A percentile compares a stretch with the other conserved stretches of the same genome.
Conservation (phyloP, 2,113 vertebrate genomes). For the Podilymbus podiceps region DNA sequence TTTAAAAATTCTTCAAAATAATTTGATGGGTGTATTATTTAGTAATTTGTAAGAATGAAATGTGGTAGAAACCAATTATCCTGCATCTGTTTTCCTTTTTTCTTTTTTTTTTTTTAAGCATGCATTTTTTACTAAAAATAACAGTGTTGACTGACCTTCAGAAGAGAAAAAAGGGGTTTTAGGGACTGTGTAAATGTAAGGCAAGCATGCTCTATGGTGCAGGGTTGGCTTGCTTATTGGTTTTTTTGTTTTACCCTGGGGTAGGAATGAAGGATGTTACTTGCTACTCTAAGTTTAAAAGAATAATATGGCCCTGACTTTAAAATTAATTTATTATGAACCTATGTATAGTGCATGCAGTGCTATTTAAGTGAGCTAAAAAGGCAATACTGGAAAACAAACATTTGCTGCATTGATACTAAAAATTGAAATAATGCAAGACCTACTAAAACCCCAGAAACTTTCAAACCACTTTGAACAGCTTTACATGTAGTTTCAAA, state of each 20-base stretch:
- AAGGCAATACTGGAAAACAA: not conserved
- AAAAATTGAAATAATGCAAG: not conserved
- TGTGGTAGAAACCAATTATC: not conserved
- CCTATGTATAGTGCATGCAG: not conserved
- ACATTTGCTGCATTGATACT: not conserved
- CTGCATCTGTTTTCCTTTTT: fast-evolving
- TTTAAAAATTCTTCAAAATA: not conserved
- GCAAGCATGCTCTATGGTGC: not conserved
- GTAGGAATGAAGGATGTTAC: not conserved
- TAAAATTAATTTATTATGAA: not conserved
- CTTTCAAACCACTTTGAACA: not conserved
- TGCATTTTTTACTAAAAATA: not conserved
- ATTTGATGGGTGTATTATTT: not conserved
- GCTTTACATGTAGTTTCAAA: not conserved
- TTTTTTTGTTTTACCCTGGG: not conserved
- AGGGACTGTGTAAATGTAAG: not conserved
- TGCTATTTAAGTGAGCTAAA: not conserved
- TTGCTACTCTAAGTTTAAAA: not conserved
- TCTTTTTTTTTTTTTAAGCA: not conserved
- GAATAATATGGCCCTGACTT: not conserved
- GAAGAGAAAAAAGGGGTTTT: not conserved
- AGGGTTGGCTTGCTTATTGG: fast-evolving
- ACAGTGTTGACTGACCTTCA: not conserved
- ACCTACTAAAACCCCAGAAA: not conserved
- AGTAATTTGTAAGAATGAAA: not conserved